phyloP scores from a whole-genome alignment of 2,113 vertebrate species.

The Podarcis cretensis region DNA sequence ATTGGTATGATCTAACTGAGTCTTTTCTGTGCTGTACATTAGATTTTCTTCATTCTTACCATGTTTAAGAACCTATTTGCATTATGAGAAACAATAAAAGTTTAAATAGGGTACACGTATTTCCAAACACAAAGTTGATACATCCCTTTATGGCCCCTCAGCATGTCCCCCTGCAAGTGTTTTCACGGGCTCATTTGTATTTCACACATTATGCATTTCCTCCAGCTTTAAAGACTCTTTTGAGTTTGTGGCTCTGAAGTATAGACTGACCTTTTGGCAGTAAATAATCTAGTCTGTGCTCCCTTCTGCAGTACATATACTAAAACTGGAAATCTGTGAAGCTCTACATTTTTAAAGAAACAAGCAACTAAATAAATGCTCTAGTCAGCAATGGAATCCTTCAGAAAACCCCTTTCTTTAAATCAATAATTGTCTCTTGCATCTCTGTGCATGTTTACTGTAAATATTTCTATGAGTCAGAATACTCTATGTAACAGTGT shows the following conservation, averaged over 20 bases:
- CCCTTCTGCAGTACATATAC: too few relatives aligned
- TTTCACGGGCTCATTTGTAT: neutral
- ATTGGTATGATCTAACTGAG: neutral
- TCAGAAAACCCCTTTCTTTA: neutral
- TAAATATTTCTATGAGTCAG: neutral
- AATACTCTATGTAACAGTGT: neutral
- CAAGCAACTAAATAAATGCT: too few relatives aligned
- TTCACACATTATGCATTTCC: neutral
- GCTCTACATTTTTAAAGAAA: too few relatives aligned
- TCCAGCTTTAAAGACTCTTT: neutral
- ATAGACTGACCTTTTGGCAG: neutral
- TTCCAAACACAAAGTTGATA: neutral
- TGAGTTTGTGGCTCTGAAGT: neutral
- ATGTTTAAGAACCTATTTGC: neutral
- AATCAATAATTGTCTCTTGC: neutral
- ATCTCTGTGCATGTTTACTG: neutral
- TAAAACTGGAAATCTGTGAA: too few relatives aligned
- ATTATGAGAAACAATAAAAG: neutral
- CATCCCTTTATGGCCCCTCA: neutral
- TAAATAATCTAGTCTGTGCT: neutral
- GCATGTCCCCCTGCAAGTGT: neutral
- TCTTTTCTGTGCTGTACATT: neutral
- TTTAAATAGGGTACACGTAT: neutral
- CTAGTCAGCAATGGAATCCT: neutral
- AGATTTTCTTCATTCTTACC: neutral